phyloP scores from a whole-genome alignment of 2,113 vertebrate genomes.

The Phocoena phocoena region DNA sequence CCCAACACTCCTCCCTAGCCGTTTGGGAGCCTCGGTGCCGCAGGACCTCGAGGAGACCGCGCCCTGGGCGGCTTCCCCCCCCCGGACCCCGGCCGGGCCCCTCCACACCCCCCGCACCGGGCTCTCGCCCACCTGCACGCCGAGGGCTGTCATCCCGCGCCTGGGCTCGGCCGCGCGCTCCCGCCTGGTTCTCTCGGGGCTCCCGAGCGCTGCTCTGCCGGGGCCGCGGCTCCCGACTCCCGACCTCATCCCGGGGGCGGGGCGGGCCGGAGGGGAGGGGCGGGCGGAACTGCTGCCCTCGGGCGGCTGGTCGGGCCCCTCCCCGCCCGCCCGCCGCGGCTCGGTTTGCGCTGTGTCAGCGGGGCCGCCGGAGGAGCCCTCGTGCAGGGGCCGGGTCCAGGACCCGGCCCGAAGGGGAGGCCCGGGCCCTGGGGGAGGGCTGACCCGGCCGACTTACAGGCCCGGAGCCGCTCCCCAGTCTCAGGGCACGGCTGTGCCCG shows the following conservation, averaged over 20 bases:
- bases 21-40: neutral
- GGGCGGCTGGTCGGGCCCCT: too few relatives aligned
- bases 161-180: neutral
- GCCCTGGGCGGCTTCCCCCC: neutral
- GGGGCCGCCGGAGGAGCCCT: neutral
- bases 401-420: neutral
- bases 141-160: constrained; percentile 81
- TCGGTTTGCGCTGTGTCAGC: constrained; percentile 57
- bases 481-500: fast-evolving
- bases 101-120: fast-evolving
- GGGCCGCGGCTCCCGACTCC: fast-evolving
- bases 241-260: neutral
- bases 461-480: neutral
- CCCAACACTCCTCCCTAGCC: neutral
- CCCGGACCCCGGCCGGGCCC: neutral
- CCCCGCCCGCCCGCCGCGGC: neutral
- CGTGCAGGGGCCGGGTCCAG: too few relatives aligned
- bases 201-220: neutral
- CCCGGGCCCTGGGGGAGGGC: neutral
- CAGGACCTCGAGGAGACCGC: neutral
- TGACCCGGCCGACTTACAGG: neutral
- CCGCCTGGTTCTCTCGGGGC: neutral
- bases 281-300: too few relatives aligned
- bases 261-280: neutral
- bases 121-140: constrained; percentile 77